Conservation (phyloP, 2,113 vertebrate species). For the Globicephala melas region DNA sequence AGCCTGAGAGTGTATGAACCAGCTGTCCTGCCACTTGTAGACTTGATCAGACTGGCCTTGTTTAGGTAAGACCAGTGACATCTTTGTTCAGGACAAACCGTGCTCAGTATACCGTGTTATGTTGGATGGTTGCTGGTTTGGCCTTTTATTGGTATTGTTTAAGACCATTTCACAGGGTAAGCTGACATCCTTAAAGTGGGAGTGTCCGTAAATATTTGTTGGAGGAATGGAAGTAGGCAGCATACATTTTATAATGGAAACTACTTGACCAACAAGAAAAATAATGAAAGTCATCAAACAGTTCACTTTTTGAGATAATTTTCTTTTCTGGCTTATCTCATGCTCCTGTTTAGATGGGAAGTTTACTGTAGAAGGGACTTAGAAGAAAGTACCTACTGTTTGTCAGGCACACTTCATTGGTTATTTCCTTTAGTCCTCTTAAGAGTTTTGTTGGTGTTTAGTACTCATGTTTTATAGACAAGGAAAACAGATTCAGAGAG, state of each 20-base stretch:
- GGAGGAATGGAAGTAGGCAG: neutral
- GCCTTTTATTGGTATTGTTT: neutral
- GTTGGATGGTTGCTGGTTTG: neutral
- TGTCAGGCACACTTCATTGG: neutral
- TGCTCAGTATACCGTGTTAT: neutral
- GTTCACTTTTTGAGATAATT: neutral
- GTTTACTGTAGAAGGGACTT: neutral
- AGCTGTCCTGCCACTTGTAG: neutral
- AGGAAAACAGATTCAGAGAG: neutral
- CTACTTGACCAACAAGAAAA: neutral
- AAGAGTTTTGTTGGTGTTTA: neutral
- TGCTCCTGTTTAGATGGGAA: neutral
- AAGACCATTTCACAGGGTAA: neutral
- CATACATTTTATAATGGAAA: neutral
- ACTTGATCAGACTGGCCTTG: neutral
- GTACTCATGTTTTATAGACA: neutral
- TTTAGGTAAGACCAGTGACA: neutral
- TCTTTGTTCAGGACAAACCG: neutral
- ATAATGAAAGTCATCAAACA: neutral
- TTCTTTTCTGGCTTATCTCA: neutral
- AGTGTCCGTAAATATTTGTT: neutral
- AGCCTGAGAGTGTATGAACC: neutral
- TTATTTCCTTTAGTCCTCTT: constrained; percentile 4
- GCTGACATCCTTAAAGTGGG: neutral
- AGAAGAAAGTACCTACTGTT: neutral